phyloP scores from a whole-genome alignment of 2,888 invertebrate genomes.

The Apeira syringaria region DNA sequence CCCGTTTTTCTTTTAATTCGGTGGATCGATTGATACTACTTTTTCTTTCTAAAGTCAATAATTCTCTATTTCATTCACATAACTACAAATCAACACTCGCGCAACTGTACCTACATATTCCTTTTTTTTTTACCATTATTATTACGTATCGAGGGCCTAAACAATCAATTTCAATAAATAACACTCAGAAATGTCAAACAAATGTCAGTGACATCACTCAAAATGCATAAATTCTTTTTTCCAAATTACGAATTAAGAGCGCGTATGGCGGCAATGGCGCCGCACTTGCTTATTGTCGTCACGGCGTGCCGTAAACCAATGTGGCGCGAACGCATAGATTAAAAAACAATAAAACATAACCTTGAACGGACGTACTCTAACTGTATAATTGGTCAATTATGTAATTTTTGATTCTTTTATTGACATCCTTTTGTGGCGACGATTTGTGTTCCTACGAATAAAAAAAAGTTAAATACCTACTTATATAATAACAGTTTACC shows the following conservation, averaged over 20 bases:
- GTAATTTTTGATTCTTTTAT: slow-evolving; percentile 1
- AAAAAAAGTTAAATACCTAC: no score
- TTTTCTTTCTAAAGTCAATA: no score
- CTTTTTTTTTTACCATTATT: no score
- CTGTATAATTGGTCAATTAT: slow-evolving; percentile 30
- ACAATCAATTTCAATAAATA: no score
- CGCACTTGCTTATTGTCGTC: slow-evolving; percentile 20
- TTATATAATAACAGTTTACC: no score
- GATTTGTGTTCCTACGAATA: no score
- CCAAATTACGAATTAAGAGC: neutral
- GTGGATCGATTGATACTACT: no score
- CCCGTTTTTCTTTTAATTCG: no score
- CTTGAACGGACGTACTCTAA: slow-evolving; percentile 39
- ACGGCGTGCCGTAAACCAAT: slow-evolving; percentile 38
- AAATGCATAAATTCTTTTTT: slow-evolving; percentile 4
- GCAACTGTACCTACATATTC: no score
- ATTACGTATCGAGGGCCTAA: no score
- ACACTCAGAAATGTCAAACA: neutral
- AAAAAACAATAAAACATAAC: slow-evolving; percentile 58
- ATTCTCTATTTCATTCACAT: no score
- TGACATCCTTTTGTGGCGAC: neutral
- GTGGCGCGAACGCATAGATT: slow-evolving; percentile 56
- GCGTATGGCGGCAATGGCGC: slow-evolving; percentile 34
- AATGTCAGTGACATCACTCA: slow-evolving; percentile 6
- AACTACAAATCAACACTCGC: no score